A percentile compares a stretch with the other conserved stretches of the same genome.
Conservation (phyloP, 2,797 vertebrate genomes). For the Molossus alvarezi region DNA sequence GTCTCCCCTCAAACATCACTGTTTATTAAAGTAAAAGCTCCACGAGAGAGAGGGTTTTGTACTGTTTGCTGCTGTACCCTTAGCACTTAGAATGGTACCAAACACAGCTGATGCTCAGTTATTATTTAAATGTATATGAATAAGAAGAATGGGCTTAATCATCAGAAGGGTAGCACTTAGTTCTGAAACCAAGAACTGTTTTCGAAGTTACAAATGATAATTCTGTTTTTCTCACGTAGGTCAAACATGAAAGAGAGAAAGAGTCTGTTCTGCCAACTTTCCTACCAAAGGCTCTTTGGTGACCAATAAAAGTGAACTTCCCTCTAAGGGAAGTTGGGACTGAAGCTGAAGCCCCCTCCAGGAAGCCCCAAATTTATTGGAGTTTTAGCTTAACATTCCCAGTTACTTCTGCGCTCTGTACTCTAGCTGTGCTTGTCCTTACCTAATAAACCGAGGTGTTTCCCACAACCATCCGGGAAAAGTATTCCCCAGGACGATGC, state of each 20-base stretch:
- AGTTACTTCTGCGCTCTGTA: not conserved
- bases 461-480: not conserved
- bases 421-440: not conserved
- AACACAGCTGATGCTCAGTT: not conserved
- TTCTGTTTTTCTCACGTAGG: slow-evolving; percentile 13
- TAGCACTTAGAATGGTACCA: not conserved
- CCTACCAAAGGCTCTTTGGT: not conserved
- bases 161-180: slow-evolving; percentile 1
- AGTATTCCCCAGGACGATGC: not conserved
- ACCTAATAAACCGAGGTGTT: not conserved
- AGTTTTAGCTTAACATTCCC: not conserved
- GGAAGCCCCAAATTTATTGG: slow-evolving; percentile 5
- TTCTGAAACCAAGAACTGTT: slow-evolving; percentile 21
- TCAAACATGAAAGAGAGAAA: slow-evolving; percentile 5
- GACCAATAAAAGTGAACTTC: not conserved
- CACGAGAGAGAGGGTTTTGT: not conserved
- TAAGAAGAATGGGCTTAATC: not conserved
- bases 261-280: not conserved
- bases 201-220: slow-evolving; percentile 64
- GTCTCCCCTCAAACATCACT: not conserved
- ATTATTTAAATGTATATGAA: slow-evolving; percentile 6
- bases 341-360: not conserved
- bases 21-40: not conserved
- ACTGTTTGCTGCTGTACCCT: not conserved
- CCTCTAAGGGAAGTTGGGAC: not conserved